Evolutionary conservation across 2,113 vertebrate genomes (phyloP), one percentile per base, ranked within the genome.

Genomic region (Coreoperca whiteheadi): DNA sequence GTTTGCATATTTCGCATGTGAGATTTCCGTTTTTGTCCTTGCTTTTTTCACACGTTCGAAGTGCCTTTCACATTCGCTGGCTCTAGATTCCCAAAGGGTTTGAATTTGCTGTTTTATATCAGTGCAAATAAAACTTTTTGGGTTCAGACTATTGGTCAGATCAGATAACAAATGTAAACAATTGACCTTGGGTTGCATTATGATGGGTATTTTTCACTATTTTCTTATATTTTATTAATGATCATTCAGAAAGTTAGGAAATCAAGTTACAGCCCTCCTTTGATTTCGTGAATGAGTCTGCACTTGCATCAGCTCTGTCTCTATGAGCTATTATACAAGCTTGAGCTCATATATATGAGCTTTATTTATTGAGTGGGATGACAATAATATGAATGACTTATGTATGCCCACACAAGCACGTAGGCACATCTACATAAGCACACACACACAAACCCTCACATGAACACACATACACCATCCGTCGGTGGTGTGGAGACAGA

Each of bases 351-450:
- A 21, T 67, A 23, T 30, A 70, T 51, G 57, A 79, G 63, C 30
- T 79, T 50, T 54, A 73, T 82, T 82, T 75, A 61, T n/a, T 51
- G 63, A 53, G 74, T 78, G 75, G 77, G 66, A 76, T 71, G 65
- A 73, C 78, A 83, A 77, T 64, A 82, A 79, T 74, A 72, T 81
- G 77, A 89, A 82, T 79, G 82, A 80, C 67, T 82, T 90, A 68
- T 81, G 37, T 68, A 37, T 50, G 67, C 87, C 83, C 77, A 89
- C 89, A 82, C 48, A 56, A 41, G 75, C 81, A 82, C 32, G 77
- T 68, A 86, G 86, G 82, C 86, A 54, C 66, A 37, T 48, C 51
- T 56, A 51, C 60, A 74, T 23, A 64, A 10, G 15, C 43, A 57
- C 77, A 83, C 32, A 81, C 83, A 75, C 21, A 74, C 34, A 80